These are phyloP conservation scores for Caranx ignobilis DNA, from an alignment of 2,113 vertebrate species.

Conservation along the genomic window DNA sequence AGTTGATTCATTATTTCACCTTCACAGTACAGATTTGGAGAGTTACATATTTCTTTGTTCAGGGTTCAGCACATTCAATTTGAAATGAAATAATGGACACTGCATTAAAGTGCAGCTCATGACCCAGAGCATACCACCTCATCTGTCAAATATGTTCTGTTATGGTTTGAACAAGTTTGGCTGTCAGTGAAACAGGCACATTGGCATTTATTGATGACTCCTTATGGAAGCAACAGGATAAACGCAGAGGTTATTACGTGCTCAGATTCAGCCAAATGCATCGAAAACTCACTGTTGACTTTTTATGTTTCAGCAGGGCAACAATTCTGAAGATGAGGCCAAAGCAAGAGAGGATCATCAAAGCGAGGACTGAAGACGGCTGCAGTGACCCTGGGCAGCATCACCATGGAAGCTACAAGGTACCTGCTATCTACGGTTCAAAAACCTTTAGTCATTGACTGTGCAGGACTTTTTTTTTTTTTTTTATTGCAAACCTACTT, in stretches of 20 bases:
- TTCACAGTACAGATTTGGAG: background rate
- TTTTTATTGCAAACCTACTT: too few species aligned
- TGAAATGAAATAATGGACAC: background rate
- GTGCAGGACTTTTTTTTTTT: too few species aligned
- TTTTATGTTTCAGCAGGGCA: background rate
- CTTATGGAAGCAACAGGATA: background rate
- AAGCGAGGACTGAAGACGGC: too few species aligned
- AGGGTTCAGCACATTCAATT: background rate
- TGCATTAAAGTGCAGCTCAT: background rate
- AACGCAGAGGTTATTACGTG: background rate
- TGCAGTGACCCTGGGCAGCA: too few species aligned
- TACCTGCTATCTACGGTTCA: too few species aligned
- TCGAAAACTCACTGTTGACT: background rate
- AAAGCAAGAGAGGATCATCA: background rate
- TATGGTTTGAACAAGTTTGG: too few species aligned
- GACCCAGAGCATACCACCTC: background rate
- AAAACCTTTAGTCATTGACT: too few species aligned
- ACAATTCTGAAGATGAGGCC: background rate
- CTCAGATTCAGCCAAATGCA: background rate
- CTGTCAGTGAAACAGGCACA: background rate
- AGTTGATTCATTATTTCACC: background rate
- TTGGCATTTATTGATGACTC: background rate
- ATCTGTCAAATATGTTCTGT: background rate
- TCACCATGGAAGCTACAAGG: too few species aligned
- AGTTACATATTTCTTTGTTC: background rate